Evolutionary conservation across 2,113 vertebrate genomes (phyloP).

Genomic region (Pedionomus torquatus): DNA sequence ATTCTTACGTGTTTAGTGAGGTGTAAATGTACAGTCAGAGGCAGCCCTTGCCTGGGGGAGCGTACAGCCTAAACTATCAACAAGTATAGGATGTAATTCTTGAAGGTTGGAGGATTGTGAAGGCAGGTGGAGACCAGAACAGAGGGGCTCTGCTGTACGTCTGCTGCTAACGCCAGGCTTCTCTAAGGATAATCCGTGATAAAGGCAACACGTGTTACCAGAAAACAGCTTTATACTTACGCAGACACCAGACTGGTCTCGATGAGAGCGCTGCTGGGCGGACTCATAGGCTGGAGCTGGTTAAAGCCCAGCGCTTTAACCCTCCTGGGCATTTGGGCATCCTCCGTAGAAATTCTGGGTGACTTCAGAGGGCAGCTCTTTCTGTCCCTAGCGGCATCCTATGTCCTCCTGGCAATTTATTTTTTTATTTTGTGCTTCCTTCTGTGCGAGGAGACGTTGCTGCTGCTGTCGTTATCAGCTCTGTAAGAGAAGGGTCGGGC

Average conservation of each 20-base stretch:
- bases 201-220: background rate
- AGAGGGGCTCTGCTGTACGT: background rate
- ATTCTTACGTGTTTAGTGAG: background rate
- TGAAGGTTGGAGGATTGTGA: background rate
- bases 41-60: background rate
- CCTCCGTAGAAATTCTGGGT: background rate
- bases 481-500: background rate
- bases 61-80: fast-evolving
- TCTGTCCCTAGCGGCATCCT: fast-evolving
- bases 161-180: background rate
- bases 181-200: fast-evolving
- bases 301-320: background rate
- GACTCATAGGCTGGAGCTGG: background rate
- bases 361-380: background rate
- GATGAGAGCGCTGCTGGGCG: background rate
- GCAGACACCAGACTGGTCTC: fast-evolving
- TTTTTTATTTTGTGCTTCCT: background rate
- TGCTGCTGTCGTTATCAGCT: fast-evolving
- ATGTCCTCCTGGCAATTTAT: fast-evolving
- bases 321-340: fast-evolving
- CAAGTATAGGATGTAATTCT: background rate
- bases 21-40: background rate
- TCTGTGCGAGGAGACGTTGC: fast-evolving
- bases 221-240: background rate
- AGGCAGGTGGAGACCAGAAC: background rate